Evolutionary conservation across 2,797 vertebrate species (phyloP).

Genomic region (Podarcis lilfordi): DNA sequence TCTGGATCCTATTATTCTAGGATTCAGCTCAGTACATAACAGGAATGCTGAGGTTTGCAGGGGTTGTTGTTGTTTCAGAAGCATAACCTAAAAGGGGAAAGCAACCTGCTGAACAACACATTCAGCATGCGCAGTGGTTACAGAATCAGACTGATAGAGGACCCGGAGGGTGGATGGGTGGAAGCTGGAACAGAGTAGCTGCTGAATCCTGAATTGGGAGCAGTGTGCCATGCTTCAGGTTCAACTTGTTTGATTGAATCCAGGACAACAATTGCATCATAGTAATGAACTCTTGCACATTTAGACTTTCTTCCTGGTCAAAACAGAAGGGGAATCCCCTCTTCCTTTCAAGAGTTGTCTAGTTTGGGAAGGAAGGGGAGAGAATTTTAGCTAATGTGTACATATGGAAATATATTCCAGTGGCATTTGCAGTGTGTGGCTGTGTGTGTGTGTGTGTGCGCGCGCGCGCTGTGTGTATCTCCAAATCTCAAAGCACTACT

Average conservation of each 20-base stretch:
- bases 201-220: neutral
- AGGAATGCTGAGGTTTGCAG: neutral
- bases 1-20: too few relatives aligned
- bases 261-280: neutral
- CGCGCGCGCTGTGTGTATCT: slow-evolving; percentile 45
- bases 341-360: slow-evolving; percentile 34
- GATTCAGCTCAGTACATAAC: too few relatives aligned
- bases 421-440: slow-evolving; percentile 50
- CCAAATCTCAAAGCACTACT: slow-evolving; percentile 76
- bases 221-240: neutral
- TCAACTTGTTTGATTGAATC: slow-evolving; percentile 13
- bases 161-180: too few relatives aligned
- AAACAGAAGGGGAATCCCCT: neutral
- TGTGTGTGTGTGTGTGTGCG: slow-evolving; percentile 45
- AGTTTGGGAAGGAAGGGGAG: slow-evolving; percentile 46
- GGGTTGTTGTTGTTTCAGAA: too few relatives aligned
- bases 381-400: slow-evolving; percentile 62
- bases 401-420: slow-evolving; percentile 50
- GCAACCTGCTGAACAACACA: neutral
- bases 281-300: neutral
- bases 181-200: neutral
- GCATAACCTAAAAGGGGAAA: neutral
- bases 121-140: too few relatives aligned
- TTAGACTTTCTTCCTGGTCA: neutral
- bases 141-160: too few relatives aligned